These are phyloP conservation scores for Cybosia mesomella DNA, from an alignment of 2,888 invertebrate genomes.

Conservation along the genomic window DNA sequence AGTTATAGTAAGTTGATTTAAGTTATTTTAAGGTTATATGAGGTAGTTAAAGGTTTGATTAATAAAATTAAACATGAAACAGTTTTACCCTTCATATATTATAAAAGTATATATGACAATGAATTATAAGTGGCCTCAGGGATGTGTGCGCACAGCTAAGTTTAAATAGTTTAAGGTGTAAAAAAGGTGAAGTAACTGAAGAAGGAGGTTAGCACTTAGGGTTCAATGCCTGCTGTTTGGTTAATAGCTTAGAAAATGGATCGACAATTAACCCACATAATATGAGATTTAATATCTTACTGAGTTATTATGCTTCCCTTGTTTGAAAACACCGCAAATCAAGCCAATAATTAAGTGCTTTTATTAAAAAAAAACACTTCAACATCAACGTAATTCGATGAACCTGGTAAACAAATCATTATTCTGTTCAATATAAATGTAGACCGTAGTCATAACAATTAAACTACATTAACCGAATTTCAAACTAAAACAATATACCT, in stretches of 20 bases:
- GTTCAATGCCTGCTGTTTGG: constrained; percentile 4
- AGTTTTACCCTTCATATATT: too few species aligned
- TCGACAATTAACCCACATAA: constrained; percentile 1
- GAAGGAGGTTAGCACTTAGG: too few species aligned
- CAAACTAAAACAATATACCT: constrained; percentile 10
- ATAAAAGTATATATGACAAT: too few species aligned
- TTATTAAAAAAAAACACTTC: constrained; percentile 1
- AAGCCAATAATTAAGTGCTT: background rate
- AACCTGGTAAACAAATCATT: constrained; percentile 10
- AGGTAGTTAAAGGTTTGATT: too few species aligned
- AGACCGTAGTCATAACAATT: constrained; percentile 24
- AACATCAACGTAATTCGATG: constrained; percentile 7
- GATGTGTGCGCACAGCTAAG: too few species aligned
- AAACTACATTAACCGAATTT: constrained; percentile 26
- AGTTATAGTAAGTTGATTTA: too few species aligned
- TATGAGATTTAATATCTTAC: background rate
- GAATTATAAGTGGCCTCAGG: too few species aligned
- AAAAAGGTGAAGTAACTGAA: too few species aligned
- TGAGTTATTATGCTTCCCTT: background rate
- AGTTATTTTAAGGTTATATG: too few species aligned
- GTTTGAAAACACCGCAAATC: background rate
- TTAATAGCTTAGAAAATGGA: background rate
- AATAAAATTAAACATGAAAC: too few species aligned
- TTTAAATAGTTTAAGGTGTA: too few species aligned
- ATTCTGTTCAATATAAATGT: constrained; percentile 8